Base-by-base conservation (phyloP, 1,140 invertebrate species). In the Oedothorax gibbosus region DNA sequence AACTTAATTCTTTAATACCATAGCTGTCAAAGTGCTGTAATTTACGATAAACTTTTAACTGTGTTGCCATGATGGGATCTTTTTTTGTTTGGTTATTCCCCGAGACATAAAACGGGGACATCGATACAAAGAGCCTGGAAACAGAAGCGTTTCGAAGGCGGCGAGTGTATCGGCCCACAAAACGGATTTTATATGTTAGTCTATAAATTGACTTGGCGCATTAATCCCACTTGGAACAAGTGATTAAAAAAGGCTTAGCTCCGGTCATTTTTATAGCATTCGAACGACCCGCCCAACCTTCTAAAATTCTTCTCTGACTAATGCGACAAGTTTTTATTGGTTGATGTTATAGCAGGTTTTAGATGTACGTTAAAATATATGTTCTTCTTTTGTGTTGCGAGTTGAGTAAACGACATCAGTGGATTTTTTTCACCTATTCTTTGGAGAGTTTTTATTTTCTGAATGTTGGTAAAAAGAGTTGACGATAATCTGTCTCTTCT, bases 51-150 rank as follows among this genome's bases (percentile, higher is more conserved):
- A 71, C 20, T 56, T 77, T 77, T 77, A 62, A 77, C 51, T 62
- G 75, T 77, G 49, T 35, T 2, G 14, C 76, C n/a, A 20, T 78
- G 64, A 78, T 57, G 76, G 50, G 65, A 71, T 66, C n/a, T 50
- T 80, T 80, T 80, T 65, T 80, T 66, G 53, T 80, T 80, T 69
- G 78, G 68, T 80, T 80, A 80, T 69, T 51, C 21, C 14, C 66
- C 65, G 56, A 53, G 50, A 79, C 65, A 79, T 20, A 69, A 80
- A 80, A 80, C 68, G 68, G 5, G 51, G 51, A 69, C 71, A 21
- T 20, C 66, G 12, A 51, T 62, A 53, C 50, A 79, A 71, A 69
- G 51, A 54, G 15, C n/a, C 21, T 9, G n/a, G 78, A 75, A 69
- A 71, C 65, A 80, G 78, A 80, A 71, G 76, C 65, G 53, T 69